Percentiles rank a stretch among this genome's conserved stretches.
These are phyloP conservation scores for Rhabdomys dilectus DNA, from an alignment of 2,113 vertebrate genomes.

Conservation along the genomic window DNA sequence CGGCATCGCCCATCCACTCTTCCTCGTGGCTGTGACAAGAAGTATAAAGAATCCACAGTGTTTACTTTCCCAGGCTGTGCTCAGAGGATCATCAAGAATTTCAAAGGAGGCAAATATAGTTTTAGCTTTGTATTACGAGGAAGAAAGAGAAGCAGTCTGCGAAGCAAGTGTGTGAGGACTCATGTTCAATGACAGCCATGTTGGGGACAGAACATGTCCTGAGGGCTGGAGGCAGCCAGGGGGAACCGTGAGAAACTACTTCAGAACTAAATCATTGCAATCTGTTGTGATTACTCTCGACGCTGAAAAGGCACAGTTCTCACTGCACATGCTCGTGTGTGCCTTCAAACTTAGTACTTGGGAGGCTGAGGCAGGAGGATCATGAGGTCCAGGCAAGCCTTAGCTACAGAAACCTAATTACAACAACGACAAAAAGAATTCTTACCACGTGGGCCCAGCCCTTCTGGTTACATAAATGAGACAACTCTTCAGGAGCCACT, in stretches of 20 bases:
- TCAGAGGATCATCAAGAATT: conserved; percentile 8
- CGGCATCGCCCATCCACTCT: not conserved
- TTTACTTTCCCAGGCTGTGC: not conserved
- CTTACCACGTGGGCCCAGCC: not conserved
- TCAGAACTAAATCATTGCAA: conserved; percentile 16
- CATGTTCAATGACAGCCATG: not conserved
- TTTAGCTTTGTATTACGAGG: not conserved
- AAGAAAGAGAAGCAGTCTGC: conserved; percentile 3
- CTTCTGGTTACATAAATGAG: conserved; percentile 35
- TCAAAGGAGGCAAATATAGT: conserved; percentile 47
- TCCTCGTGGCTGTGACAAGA: not conserved
- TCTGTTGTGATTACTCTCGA: conserved; percentile 38
- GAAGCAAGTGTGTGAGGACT: not conserved
- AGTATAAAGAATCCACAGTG: not conserved
- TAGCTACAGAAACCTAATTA: not conserved
- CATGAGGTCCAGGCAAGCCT: not conserved
- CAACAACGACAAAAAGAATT: not conserved
- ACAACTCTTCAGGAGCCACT: not conserved
- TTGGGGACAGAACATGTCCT: not conserved
- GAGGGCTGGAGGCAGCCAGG: not conserved
- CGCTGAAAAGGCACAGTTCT: conserved; percentile 16
- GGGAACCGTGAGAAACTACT: conserved; percentile 6
- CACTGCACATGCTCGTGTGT: not conserved
- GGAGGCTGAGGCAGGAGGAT: not conserved
- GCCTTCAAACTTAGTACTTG: not conserved